Evolutionary conservation across 2,113 vertebrate species (phyloP).

Genomic region (Psammodynastes pulverulentus): DNA sequence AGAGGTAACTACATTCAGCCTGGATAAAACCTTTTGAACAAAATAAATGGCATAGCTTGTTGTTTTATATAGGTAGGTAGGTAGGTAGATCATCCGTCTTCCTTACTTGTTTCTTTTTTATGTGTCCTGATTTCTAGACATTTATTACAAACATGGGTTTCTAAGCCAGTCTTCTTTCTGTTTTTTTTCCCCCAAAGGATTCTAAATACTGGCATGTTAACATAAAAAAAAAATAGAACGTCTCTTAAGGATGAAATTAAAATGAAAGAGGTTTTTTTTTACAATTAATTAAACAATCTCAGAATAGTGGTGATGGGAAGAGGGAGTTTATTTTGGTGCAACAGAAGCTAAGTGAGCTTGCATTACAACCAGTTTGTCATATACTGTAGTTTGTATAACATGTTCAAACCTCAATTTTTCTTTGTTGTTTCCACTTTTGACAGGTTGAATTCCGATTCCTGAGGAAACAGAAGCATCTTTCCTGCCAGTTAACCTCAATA

Average conservation of each 20-base stretch:
- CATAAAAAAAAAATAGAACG: background rate
- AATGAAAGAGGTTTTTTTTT: background rate
- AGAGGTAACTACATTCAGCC: background rate
- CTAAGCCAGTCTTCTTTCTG: background rate
- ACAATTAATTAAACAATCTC: background rate
- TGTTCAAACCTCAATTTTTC: background rate
- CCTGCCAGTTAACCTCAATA: background rate
- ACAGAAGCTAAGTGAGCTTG: accelerated
- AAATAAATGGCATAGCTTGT: background rate
- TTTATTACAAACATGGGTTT: background rate
- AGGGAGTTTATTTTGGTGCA: background rate
- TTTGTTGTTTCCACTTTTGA: slow-evolving; percentile 32
- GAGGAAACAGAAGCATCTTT: background rate
- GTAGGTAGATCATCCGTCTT: background rate
- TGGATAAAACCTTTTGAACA: background rate
- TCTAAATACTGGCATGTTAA: background rate
- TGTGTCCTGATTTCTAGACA: background rate
- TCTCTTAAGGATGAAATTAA: background rate
- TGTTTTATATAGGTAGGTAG: background rate
- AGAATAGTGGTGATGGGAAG: too few species aligned
- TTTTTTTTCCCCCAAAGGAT: background rate
- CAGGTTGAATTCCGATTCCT: slow-evolving; percentile 18
- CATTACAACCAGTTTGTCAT: background rate
- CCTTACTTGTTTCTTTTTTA: background rate
- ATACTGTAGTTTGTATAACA: background rate